Percentiles rank a stretch among this genome's conserved stretches.
Evolutionary conservation across 2,113 vertebrate genomes (phyloP).

Genomic region (Pithys albifrons): DNA sequence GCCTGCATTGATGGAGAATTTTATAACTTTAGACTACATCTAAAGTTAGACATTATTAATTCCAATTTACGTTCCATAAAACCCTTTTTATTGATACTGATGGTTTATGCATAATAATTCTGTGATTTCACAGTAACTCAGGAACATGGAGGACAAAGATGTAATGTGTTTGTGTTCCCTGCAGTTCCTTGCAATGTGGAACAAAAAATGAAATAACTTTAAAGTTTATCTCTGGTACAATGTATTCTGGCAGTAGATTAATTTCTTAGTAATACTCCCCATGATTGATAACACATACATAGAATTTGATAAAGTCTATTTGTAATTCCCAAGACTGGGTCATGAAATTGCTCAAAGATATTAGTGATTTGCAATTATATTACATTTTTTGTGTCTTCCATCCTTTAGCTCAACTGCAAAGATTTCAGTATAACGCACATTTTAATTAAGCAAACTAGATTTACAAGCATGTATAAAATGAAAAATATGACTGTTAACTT

Average conservation of each 20-base stretch:
- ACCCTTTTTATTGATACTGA: conserved; percentile 20
- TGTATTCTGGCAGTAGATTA: background rate
- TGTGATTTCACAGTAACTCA: background rate
- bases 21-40: conserved; percentile 20
- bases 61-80: conserved; percentile 24
- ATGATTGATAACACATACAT: background rate
- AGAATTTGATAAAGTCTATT: conserved; percentile 16
- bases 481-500: background rate
- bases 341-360: background rate
- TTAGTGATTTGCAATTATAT: background rate
- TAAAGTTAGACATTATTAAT: background rate
- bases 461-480: background rate
- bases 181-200: background rate
- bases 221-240: background rate
- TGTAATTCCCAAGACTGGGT: background rate
- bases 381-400: background rate
- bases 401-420: background rate
- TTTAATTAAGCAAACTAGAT: background rate
- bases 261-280: background rate
- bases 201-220: conserved; percentile 6
- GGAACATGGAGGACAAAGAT: background rate
- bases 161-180: background rate
- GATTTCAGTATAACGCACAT: background rate
- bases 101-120: conserved; percentile 7
- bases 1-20: conserved; percentile 4